These are phyloP conservation scores for Protaetia brevitarsis DNA, from an alignment of 1,140 invertebrate genomes.

Conservation along the genomic window DNA sequence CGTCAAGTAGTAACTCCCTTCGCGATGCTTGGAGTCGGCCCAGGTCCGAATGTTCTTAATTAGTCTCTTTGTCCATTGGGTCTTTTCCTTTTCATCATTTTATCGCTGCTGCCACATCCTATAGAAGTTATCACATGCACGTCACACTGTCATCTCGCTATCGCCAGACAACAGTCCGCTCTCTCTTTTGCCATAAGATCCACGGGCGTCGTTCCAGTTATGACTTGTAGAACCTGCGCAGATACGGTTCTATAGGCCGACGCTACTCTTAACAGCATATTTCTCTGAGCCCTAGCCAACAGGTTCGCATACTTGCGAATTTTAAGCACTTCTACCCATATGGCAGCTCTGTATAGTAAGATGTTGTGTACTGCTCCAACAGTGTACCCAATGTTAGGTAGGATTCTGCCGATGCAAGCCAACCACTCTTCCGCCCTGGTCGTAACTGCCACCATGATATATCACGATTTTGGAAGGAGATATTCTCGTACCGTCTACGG, in stretches of 20 bases:
- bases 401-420: background rate
- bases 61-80: background rate
- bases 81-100: background rate
- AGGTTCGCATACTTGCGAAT: background rate
- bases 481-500: background rate
- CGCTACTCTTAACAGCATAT: background rate
- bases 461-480: background rate
- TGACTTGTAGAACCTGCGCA: background rate
- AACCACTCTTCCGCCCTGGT: background rate
- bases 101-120: background rate
- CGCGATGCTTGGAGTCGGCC: background rate
- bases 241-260: background rate
- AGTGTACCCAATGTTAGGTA: background rate
- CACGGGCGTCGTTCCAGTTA: background rate
- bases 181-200: background rate
- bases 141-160: background rate
- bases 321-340: background rate
- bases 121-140: background rate
- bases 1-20: too few species aligned
- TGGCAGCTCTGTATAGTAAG: background rate
- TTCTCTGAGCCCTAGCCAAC: background rate
- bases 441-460: background rate
- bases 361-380: background rate
- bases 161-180: background rate
- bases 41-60: background rate